Evolutionary conservation across 37 sponge, comb jelly and placozoan species (phyloP), one percentile per base, ranked within the genome.

Genomic region (Axinella damicornis): DNA sequence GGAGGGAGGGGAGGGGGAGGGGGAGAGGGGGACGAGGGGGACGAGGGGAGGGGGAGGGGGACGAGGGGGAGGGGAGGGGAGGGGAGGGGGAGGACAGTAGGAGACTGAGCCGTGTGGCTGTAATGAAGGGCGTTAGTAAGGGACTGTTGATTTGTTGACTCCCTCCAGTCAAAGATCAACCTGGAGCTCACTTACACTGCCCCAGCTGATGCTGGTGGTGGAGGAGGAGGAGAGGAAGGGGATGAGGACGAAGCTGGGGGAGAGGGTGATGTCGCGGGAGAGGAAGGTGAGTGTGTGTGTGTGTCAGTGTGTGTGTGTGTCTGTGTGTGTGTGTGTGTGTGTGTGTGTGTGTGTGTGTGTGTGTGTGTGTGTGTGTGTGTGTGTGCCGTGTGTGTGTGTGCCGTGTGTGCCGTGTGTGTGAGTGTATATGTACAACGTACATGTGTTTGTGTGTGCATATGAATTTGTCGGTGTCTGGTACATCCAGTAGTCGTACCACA

Each of bases 1-100:
- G 85, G 82, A 21, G 95, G 89, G 4, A 83, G 89, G 30, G 89
- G 83, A 0, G 95, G 86, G 0, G 95, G 83, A 1, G 87, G 80
- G 22, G 89, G 84, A 36, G 86, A 79, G 0, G 92, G 71, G 2
- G n/a, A n/a, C n/a, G n/a, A n/a, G n/a, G n/a, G n/a, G n/a, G n/a
- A n/a, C n/a, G n/a, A n/a, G n/a, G n/a, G 92, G 60, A 0, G 89
- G 67, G 0, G 92, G 79, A 0, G 88, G 67, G 20, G 83, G 76
- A 17, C 82, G 32, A 15, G 86, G 4, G 34, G 78, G 56, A 35
- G 73, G 36, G 38, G 79, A 54, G 0, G 92, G 59, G 14, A 59
- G 2, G 28, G 76, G 16, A 57, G 59, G 31, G 30, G 59, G 59
- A 57, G 58, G 28, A 14, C 34, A 27, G 57, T 31, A 57, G 27